Percentiles rank a stretch among this genome's conserved stretches.
Conservation (phyloP, 2,113 vertebrate species). For the Saguinus midas region DNA sequence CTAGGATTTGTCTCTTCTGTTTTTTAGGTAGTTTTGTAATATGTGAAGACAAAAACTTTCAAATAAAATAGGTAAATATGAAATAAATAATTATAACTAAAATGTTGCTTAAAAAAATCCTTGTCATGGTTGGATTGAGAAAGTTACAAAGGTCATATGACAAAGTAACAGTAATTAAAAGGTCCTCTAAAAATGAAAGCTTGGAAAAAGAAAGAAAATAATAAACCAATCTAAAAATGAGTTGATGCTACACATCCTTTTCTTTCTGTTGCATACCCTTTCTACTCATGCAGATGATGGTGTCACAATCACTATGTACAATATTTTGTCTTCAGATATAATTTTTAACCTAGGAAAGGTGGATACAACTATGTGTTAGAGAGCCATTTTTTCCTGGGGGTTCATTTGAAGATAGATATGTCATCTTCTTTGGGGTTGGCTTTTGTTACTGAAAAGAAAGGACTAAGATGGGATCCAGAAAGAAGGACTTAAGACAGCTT, state of each 20-base stretch:
- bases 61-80: background rate
- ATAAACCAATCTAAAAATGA: background rate
- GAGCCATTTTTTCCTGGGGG: background rate
- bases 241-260: rapidly evolving
- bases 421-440: background rate
- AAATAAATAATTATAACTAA: background rate
- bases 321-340: background rate
- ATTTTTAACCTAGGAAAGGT: background rate
- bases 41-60: background rate
- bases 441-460: background rate
- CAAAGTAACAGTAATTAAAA: background rate
- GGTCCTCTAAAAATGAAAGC: background rate
- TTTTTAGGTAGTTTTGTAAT: too few relatives aligned
- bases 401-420: background rate
- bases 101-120: background rate
- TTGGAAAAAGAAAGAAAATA: background rate
- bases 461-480: background rate
- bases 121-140: background rate
- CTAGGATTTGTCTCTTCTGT: too few relatives aligned
- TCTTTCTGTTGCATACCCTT: background rate
- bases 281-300: too few relatives aligned
- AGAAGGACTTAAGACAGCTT: background rate
- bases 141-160: background rate
- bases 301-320: background rate
- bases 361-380: background rate